Conservation (phyloP, 2,113 vertebrate genomes). For the Peromyscus polionotus region DNA sequence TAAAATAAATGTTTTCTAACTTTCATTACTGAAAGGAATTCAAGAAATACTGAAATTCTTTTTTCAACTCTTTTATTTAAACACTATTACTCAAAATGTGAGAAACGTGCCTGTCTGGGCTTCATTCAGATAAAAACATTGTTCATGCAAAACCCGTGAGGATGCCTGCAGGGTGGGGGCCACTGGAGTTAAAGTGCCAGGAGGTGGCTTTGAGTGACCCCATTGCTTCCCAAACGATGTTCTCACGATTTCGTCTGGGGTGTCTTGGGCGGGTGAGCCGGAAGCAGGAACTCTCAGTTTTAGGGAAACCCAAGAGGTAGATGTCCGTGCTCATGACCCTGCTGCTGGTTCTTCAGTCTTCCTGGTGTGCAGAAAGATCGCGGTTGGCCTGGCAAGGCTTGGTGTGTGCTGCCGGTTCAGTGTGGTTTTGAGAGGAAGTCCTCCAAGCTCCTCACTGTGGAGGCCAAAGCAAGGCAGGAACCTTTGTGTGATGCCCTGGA, state of each 20-base stretch:
- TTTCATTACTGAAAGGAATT: background rate
- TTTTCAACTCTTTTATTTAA: background rate
- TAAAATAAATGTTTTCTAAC: background rate
- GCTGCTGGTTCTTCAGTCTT: background rate
- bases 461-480: background rate
- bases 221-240: background rate
- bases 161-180: background rate
- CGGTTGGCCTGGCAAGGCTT: background rate
- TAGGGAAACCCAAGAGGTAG: background rate
- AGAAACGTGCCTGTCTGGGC: background rate
- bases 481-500: background rate
- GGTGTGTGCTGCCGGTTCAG: too few species aligned
- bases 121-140: slow-evolving; percentile 37
- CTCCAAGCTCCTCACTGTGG: background rate
- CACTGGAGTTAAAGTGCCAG: background rate
- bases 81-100: background rate
- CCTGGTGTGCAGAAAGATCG: background rate
- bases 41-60: background rate
- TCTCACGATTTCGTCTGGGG: background rate
- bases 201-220: background rate
- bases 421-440: background rate
- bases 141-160: background rate
- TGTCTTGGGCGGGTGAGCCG: background rate
- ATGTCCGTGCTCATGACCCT: too few species aligned
- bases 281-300: background rate